A percentile compares a stretch with the other conserved stretches of the same genome.
Conservation (phyloP, 1,140 invertebrate genomes). For the Oryctes rhinoceros region DNA sequence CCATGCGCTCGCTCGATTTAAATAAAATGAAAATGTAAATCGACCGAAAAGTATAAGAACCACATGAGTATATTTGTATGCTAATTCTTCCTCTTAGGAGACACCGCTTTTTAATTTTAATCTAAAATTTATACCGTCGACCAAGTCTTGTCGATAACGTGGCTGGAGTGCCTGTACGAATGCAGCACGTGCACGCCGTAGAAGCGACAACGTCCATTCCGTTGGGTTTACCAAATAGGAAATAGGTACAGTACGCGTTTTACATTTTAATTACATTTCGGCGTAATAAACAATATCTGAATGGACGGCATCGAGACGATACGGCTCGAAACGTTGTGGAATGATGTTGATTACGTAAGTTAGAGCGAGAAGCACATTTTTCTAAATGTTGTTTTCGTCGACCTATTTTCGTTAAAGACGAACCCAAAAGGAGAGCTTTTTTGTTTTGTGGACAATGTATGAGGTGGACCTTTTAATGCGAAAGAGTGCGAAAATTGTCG, state of each 20-base stretch:
- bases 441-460: no score
- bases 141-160: not conserved
- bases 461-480: no score
- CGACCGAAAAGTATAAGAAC: not conserved
- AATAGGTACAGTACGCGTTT: not conserved
- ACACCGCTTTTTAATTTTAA: slow-evolving; percentile 22
- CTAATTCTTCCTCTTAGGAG: not conserved
- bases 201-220: not conserved
- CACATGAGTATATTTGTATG: not conserved
- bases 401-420: no score
- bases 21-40: not conserved
- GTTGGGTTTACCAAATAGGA: not conserved
- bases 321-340: not conserved
- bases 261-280: not conserved
- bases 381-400: no score
- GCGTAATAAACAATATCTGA: not conserved
- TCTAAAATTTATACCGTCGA: slow-evolving; percentile 1
- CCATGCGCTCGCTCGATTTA: no score
- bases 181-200: not conserved
- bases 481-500: no score
- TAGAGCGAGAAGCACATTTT: no score
- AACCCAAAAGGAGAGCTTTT: no score
- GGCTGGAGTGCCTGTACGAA: not conserved
- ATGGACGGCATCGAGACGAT: not conserved
- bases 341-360: not conserved